Evolutionary conservation across 2,113 vertebrate species (phyloP), one percentile per base, ranked within the genome.

Genomic region (Sinocyclocheilus maitianheensis): DNA sequence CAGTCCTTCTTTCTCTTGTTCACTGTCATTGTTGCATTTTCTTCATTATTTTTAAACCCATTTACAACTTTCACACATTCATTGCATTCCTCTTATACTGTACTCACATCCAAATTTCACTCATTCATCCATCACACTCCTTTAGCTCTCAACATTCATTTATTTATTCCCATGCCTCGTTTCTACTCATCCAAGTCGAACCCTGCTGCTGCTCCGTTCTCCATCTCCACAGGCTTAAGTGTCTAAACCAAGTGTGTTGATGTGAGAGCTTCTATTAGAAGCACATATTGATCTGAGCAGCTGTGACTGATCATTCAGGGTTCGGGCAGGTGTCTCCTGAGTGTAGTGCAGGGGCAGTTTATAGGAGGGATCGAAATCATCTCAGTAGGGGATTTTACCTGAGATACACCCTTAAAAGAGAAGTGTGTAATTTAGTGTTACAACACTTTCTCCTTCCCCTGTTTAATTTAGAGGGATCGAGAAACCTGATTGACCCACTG

Each of bases 301-400:
- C 55, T 80, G 78, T 80, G 77, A 26, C 34, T 40, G 58, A 80
- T 80, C 78, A 80, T 6, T 60, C 18, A 37, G 77, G 53, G 26
- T 3, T 60, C 30, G 1, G 76, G 51, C 76, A 37, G 77, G 53
- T 60, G 10, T 79, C 77, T 79, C 77, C 18, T 4, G 77, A 40
- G 30, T 63, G 78, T 40, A 77, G 24, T 18, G 24, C 24, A 30
- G 46, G 9, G 9, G 43, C 11, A 79, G 55, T 77, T 78, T 78
- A 58, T 12, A 58, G 26, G 14, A 60, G 53, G 51, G 30, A 37
- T 78, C 76, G 53, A 34, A 77, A 77, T 60, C 77, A n/a, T 78
- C 77, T 78, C 53, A 3, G 77, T 60, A 30, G 77, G 48, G 30
- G 76, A 37, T 60, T 58, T 34, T 37, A 53, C 26, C 30, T 34